Percentiles rank a stretch among this genome's conserved stretches.
phyloP scores from a whole-genome alignment of 2,797 vertebrate genomes.

The Melanotaenia pygmaea region DNA sequence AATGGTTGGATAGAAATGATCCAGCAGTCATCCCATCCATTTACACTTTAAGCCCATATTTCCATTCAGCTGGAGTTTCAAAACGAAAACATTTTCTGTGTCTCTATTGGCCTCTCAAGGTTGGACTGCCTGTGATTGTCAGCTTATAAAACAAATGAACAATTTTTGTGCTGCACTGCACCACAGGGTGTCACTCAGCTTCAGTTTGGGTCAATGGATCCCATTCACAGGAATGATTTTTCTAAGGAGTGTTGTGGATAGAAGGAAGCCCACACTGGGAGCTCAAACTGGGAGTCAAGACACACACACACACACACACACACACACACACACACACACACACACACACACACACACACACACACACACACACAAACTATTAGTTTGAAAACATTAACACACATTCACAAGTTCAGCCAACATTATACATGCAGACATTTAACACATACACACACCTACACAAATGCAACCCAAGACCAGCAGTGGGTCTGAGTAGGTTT shows the following conservation, averaged over 20 bases:
- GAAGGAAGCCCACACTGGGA: slow-evolving; percentile 63
- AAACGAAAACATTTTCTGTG: slow-evolving; percentile 47
- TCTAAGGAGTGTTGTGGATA: slow-evolving; percentile 49
- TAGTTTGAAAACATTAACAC: not conserved
- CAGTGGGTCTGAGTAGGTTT: slow-evolving; percentile 8
- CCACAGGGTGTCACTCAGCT: slow-evolving; percentile 69
- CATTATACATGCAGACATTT: not conserved
- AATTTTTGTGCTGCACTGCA: slow-evolving; percentile 48
- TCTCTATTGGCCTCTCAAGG: slow-evolving; percentile 31
- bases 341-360: slow-evolving; percentile 17
- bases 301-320: not conserved
- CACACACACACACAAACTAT: not conserved
- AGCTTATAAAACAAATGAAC: slow-evolving; percentile 72
- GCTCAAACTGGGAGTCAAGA: slow-evolving; percentile 42
- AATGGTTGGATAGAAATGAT: slow-evolving; percentile 7
- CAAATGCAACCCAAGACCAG: slow-evolving; percentile 1
- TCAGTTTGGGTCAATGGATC: slow-evolving; percentile 67
- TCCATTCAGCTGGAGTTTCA: slow-evolving; percentile 33
- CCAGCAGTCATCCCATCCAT: slow-evolving; percentile 34
- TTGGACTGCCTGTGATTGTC: slow-evolving; percentile 65
- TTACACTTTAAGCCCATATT: slow-evolving; percentile 33
- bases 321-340: not conserved
- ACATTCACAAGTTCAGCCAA: slow-evolving; percentile 3
- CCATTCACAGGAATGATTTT: slow-evolving; percentile 60
- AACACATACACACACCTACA: not conserved